A percentile compares a stretch with the other conserved stretches of the same genome.
These are phyloP conservation scores for Cyanistes caeruleus DNA, from an alignment of 2,113 vertebrate species.

Conservation along the genomic window DNA sequence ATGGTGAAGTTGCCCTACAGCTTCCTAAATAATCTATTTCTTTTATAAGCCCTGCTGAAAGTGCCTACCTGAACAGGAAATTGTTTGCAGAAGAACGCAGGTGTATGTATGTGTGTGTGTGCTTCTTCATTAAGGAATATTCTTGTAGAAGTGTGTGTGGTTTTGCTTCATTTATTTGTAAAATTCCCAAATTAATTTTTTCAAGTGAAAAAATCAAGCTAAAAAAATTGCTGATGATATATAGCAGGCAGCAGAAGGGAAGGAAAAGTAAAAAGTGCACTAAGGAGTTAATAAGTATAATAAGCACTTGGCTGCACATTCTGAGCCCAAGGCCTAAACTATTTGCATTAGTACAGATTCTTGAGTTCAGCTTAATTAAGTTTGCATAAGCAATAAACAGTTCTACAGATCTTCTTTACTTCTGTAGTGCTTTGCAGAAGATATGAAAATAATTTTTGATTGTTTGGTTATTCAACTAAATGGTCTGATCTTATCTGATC, in stretches of 20 bases:
- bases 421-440: background rate
- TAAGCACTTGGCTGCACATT: background rate
- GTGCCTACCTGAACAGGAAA: background rate
- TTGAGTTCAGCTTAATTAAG: slow-evolving; percentile 6
- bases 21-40: background rate
- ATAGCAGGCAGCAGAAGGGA: background rate
- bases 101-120: too few species aligned
- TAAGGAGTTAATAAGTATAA: background rate
- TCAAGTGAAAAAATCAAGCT: background rate
- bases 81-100: background rate
- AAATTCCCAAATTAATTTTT: background rate
- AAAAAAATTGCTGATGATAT: background rate
- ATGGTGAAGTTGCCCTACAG: background rate
- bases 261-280: background rate
- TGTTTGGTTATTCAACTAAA: background rate
- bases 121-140: background rate
- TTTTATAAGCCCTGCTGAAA: background rate
- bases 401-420: background rate
- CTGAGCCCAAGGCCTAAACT: slow-evolving; percentile 2
- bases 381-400: slow-evolving; percentile 1
- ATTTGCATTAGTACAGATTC: background rate
- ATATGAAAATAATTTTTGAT: background rate
- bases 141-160: background rate
- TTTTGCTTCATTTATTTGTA: background rate
- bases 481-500: background rate